phyloP scores from a whole-genome alignment of 2,113 vertebrate genomes.

The Crotalus tigris region DNA sequence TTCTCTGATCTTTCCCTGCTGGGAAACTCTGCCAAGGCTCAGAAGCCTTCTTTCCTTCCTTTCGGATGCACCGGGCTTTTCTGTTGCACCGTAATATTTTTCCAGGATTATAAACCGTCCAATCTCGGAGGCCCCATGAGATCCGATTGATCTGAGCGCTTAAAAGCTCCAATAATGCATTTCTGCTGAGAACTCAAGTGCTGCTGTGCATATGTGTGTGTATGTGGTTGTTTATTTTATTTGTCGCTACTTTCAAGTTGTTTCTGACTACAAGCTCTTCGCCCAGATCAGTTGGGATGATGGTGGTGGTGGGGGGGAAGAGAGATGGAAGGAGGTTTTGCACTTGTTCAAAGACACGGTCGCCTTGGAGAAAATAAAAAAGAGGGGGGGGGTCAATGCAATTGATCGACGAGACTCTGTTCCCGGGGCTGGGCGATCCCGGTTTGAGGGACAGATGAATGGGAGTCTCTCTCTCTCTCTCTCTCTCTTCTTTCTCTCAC shows the following conservation, averaged over 20 bases:
- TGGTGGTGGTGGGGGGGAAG: fast-evolving
- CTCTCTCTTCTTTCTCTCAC: too few relatives aligned
- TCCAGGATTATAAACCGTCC: neutral
- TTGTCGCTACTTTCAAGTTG: neutral
- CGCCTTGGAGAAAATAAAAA: neutral
- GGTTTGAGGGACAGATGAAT: neutral
- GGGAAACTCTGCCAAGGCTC: neutral
- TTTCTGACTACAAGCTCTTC: neutral
- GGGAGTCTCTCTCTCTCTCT: neutral
- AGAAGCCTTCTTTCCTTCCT: neutral
- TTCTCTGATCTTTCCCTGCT: neutral
- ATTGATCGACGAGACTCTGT: neutral
- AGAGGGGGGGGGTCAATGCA: too few relatives aligned
- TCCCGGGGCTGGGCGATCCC: too few relatives aligned
- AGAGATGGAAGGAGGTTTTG: neutral
- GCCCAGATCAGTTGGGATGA: neutral
- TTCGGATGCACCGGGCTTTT: neutral
- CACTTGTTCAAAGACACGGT: neutral
- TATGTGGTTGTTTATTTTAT: neutral
- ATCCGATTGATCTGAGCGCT: too few relatives aligned
- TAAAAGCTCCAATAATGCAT: neutral
- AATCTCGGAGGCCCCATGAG: neutral
- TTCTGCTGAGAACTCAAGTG: neutral
- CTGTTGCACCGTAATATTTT: too few relatives aligned
- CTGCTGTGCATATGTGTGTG: neutral